phyloP scores from a whole-genome alignment of 1,140 invertebrate genomes.

The Micrasema longulum region DNA sequence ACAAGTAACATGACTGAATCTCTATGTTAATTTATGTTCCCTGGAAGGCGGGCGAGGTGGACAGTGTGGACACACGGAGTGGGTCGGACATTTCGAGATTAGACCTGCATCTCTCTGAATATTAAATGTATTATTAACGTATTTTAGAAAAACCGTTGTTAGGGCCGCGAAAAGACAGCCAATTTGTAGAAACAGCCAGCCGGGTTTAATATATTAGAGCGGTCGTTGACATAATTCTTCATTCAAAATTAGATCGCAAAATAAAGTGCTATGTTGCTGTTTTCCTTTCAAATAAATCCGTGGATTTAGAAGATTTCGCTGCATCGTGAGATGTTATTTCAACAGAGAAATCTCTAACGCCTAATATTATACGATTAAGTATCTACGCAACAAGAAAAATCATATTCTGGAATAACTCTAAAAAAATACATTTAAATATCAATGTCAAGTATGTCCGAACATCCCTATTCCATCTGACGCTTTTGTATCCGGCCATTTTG shows the following conservation, averaged over 20 bases:
- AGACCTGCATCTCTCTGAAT: constrained; percentile 28
- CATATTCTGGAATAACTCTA: too few species aligned
- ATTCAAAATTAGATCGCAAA: constrained; percentile 40
- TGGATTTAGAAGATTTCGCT: not conserved
- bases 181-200: constrained; percentile 24
- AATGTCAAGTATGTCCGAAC: not conserved
- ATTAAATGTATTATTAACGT: constrained; percentile 19
- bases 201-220: constrained; percentile 18
- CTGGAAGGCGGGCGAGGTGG: not conserved
- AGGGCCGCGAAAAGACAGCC: constrained; percentile 23
- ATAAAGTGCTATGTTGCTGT: not conserved
- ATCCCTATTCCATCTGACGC: not conserved
- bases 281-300: not conserved
- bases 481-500: not conserved
- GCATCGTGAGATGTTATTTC: not conserved
- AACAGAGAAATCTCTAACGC: constrained; percentile 1
- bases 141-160: constrained; percentile 25
- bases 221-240: constrained; percentile 29
- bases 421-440: not conserved
- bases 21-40: constrained; percentile 28
- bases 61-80: constrained; percentile 10
- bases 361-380: constrained; percentile 1
- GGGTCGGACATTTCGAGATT: constrained; percentile 1
- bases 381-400: too few species aligned
- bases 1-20: constrained; percentile 3